Evolutionary conservation across 2,113 vertebrate species (phyloP).

Genomic region (Speoplatyrhinus poulsoni): DNA sequence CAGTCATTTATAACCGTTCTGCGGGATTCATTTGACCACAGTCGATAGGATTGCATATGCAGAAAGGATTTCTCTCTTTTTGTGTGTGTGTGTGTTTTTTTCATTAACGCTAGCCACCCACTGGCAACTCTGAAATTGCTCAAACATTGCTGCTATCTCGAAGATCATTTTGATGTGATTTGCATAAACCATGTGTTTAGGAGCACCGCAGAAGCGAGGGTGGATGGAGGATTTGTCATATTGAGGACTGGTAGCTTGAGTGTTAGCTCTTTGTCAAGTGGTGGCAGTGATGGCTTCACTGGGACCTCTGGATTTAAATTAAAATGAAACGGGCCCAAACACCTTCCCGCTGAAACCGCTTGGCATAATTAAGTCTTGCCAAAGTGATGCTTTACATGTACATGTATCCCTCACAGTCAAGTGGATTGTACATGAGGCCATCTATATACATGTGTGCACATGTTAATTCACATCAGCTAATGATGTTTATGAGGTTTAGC

Average conservation of each 20-base stretch:
- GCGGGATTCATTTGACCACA: slow-evolving; percentile 83
- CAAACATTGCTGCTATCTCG: slow-evolving; percentile 66
- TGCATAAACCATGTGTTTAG: slow-evolving; percentile 82
- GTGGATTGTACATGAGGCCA: slow-evolving; percentile 43
- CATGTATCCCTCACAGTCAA: slow-evolving; percentile 40
- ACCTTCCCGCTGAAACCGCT: slow-evolving; percentile 59
- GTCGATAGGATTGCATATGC: slow-evolving; percentile 75
- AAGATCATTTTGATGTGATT: slow-evolving; percentile 77
- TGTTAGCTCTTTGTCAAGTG: slow-evolving; percentile 70
- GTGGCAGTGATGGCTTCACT: slow-evolving; percentile 55
- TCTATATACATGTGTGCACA: slow-evolving; percentile 59
- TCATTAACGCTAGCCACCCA: slow-evolving; percentile 73
- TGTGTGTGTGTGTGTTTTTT: slow-evolving; percentile 59
- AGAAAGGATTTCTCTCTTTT: slow-evolving; percentile 69
- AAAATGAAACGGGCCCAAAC: slow-evolving; percentile 70
- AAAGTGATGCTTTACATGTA: slow-evolving; percentile 62
- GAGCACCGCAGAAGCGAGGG: slow-evolving; percentile 52
- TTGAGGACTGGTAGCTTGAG: slow-evolving; percentile 55
- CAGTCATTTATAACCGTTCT: slow-evolving; percentile 86
- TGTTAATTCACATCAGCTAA: slow-evolving; percentile 71
- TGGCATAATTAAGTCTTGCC: slow-evolving; percentile 69
- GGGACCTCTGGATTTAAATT: slow-evolving; percentile 70
- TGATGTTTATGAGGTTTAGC: slow-evolving; percentile 62
- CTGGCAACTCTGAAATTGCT: slow-evolving; percentile 74
- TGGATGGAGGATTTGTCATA: slow-evolving; percentile 79